Percentiles rank a stretch among this genome's conserved stretches.
These are phyloP conservation scores for Homalodisca vitripennis DNA, from an alignment of 1,140 invertebrate species.

Conservation along the genomic window DNA sequence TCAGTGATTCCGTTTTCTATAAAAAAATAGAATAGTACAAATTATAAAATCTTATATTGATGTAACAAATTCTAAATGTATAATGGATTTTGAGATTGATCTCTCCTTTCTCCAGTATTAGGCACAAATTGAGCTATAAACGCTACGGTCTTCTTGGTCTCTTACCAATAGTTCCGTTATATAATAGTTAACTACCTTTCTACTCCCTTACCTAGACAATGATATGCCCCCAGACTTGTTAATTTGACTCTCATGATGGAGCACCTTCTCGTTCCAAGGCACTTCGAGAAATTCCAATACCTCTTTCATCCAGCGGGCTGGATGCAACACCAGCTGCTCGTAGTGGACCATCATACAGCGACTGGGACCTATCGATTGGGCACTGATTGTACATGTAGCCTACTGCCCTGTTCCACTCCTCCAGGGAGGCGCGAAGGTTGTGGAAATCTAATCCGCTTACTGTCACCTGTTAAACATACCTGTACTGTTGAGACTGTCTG, in stretches of 20 bases:
- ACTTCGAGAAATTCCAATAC: constrained; percentile 90
- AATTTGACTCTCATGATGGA: constrained; percentile 97
- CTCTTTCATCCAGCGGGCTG: constrained; percentile 82
- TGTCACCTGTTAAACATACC: constrained; percentile 66
- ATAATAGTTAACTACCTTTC: not conserved
- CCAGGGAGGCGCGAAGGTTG: constrained; percentile 91
- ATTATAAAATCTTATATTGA: too few relatives aligned
- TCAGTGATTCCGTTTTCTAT: too few relatives aligned
- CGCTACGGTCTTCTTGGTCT: too few relatives aligned
- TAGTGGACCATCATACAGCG: constrained; percentile 90
- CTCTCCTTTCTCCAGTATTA: too few relatives aligned
- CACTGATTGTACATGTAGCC: too few relatives aligned
- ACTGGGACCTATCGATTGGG: constrained; percentile 75
- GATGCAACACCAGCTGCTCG: constrained; percentile 95
- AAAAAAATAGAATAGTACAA: too few relatives aligned
- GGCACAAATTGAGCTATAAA: too few relatives aligned
- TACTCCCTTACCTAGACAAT: constrained; percentile 79
- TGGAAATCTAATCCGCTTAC: constrained; percentile 96
- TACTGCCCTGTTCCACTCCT: too few relatives aligned
- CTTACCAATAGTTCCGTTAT: too few relatives aligned
- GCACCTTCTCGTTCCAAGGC: constrained; percentile 92
- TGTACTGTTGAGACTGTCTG: not conserved
- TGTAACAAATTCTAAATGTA: too few relatives aligned
- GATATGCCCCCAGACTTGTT: constrained; percentile 93
- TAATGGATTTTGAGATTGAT: too few relatives aligned